Evolutionary conservation across 1,140 invertebrate genomes (phyloP).

Genomic region (Aethina tumida): DNA sequence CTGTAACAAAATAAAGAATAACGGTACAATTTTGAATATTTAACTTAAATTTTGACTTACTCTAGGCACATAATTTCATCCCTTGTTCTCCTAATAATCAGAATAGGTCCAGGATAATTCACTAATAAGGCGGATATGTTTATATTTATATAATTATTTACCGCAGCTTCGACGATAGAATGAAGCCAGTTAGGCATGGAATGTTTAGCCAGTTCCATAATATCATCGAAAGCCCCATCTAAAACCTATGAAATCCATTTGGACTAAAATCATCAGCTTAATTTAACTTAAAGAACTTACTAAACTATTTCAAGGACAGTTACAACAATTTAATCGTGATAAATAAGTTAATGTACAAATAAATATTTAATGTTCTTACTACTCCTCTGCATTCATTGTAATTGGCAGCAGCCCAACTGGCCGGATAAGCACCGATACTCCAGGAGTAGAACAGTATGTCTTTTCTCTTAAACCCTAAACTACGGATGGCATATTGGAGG

Average conservation of each 20-base stretch:
- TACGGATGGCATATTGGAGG: conserved; percentile 83
- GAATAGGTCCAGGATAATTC: conserved; percentile 70
- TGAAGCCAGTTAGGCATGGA: conserved; percentile 69
- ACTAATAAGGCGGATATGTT: conserved; percentile 63
- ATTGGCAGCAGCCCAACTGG: conserved; percentile 81
- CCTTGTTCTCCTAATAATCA: conserved; percentile 71
- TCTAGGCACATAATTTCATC: conserved; percentile 84
- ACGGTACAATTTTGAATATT: too few relatives aligned
- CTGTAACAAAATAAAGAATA: too few relatives aligned
- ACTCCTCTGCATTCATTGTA: conserved; percentile 81
- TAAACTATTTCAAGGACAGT: too few relatives aligned
- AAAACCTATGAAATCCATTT: conserved; percentile 46
- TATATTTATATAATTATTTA: conserved; percentile 76
- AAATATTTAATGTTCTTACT: too few relatives aligned
- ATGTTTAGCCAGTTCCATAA: conserved; percentile 78
- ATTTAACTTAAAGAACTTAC: too few relatives aligned
- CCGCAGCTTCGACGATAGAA: conserved; percentile 60
- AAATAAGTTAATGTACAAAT: too few relatives aligned
- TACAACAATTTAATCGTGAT: too few relatives aligned
- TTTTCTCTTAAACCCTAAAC: conserved; percentile 68
- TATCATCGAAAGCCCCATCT: conserved; percentile 92
- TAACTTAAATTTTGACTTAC: too few relatives aligned
- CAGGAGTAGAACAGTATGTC: conserved; percentile 90
- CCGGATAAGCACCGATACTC: conserved; percentile 94
- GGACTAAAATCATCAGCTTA: background rate